A percentile compares a stretch with the other conserved stretches of the same genome.
These are phyloP conservation scores for Cryptus armator DNA, from an alignment of 2,888 invertebrate species.

Conservation along the genomic window DNA sequence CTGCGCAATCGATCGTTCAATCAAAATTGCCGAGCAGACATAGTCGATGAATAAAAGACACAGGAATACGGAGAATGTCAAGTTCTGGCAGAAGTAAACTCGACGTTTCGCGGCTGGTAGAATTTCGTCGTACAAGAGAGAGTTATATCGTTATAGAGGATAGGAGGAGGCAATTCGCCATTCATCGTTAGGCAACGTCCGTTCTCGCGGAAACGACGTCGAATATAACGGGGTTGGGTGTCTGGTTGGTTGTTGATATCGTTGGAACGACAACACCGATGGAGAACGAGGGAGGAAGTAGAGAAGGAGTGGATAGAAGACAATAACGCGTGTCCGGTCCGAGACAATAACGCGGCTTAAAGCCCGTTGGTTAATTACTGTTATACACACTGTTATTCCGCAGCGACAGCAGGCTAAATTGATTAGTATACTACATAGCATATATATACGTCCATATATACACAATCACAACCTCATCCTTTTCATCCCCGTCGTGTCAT, in stretches of 20 bases:
- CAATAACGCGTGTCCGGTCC: conserved; percentile 57
- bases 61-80: neutral
- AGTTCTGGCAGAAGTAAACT: neutral
- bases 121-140: conserved; percentile 7
- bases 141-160: neutral
- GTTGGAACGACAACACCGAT: conserved; percentile 47
- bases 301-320: conserved; percentile 31
- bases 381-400: conserved; percentile 46
- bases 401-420: conserved; percentile 42
- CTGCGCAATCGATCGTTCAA: neutral
- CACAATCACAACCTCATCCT: conserved; percentile 14
- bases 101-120: conserved; percentile 13
- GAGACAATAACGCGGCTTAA: conserved; percentile 52
- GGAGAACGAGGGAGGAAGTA: conserved; percentile 30
- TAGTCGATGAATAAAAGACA: neutral
- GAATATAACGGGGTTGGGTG: conserved; percentile 28
- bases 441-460: neutral
- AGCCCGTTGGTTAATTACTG: conserved; percentile 59
- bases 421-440: conserved; percentile 33
- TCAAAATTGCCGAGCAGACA: neutral
- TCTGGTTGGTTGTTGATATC: conserved; percentile 16
- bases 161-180: conserved; percentile 43
- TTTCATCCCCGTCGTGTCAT: conserved; percentile 36
- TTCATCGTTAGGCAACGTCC: conserved; percentile 41
- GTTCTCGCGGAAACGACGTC: conserved; percentile 53